Evolutionary conservation across 2,113 vertebrate species (phyloP), one percentile per base, ranked within the genome.

Genomic region (Dinomys branickii): DNA sequence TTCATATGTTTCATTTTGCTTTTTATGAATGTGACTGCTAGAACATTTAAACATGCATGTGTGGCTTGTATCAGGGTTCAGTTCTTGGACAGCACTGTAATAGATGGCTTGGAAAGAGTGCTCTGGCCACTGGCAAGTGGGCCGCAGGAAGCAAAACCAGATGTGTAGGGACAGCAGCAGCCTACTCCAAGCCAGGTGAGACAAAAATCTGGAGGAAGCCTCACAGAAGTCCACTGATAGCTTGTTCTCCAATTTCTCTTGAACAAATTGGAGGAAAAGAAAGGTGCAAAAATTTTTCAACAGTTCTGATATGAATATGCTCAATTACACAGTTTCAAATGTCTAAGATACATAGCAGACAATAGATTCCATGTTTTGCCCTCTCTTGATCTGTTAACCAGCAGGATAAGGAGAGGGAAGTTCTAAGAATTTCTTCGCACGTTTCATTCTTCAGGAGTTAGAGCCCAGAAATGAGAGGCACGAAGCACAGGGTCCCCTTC

Each of bases 1-100:
- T 90, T 90, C 47, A 83, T 5, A 11, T 61, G 19, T 87, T 96
- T 67, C 7, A n/a, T 87, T 84, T 93, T 56, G 47, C 30, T 91
- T 96, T 83, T 95, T 91, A 96, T 89, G 65, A 75, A 58, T 58
- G 63, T 81, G 38, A 75, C 61, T 94, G 10, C 56, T 61, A 61
- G 52, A 88, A 92, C 67, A 85, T 58, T 85, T 96, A 90, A 92
- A 41, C 16, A 77, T 61, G 88, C 59, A 44, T 28, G 44, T 65
- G 28, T 77, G 41, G 50, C 52, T 93, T n/a, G 3, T 77, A 65
- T 65, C 56, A 63, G 26, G 56, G 30, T 82, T 82, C 44, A 35
- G 47, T 54, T 82, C 19, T 8, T 56, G n/a, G 63, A 41, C 63
- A 77, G n/a, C 0, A 1, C 44, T 17, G 14, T 90, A 20, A 44